Base-by-base conservation (phyloP, 2,888 invertebrate genomes). In the Mythimna lalbum region DNA sequence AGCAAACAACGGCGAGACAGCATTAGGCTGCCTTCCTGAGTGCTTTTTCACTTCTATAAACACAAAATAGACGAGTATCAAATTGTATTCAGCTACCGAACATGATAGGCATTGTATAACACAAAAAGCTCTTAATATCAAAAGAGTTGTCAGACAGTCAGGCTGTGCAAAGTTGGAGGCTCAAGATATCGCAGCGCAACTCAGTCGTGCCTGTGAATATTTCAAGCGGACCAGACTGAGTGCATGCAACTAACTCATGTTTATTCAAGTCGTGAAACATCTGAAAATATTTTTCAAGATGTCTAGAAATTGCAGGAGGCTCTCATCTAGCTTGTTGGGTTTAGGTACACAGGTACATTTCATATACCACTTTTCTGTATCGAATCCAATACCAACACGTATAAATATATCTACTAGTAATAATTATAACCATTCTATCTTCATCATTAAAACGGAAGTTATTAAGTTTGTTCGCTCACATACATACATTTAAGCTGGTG, bases 41-140 rank as follows among this genome's bases (percentile, higher is more conserved):
- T 88, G 88, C 87, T 87, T 88, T 85, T 84, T 79, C 83, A 81
- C 74, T 82, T 84, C 73, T 79, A 80, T 82, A 85, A 88, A 89
- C 85, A 89, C 84, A 86, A 84, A 83, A 78, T 78, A 73, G 76
- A 82, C 63, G 79, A 70, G 81, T 88, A 88, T 88, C 86, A 82
- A 80, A 78, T 88, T 88, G 53, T 78, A 76, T 53, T 60, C 71
- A 69, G 49, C 66, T 64, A 65, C 27, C 33, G 17, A 71, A 67
- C n/a, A 43, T 64, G 63, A 52, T n/a, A 56, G 27, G 9, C 49
- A 63, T 55, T 53, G 53, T 53, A 68, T 69, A 53, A 23, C 17
- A 56, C 27, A 57, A 50, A n/a, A 53, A 52, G 12, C 21, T 56
- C 17, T 52, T 31, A 47, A 50, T 33, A 49, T 77, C n/a, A 49